Base-by-base conservation (phyloP, 1,140 invertebrate genomes). In the Euschistus heros region DNA sequence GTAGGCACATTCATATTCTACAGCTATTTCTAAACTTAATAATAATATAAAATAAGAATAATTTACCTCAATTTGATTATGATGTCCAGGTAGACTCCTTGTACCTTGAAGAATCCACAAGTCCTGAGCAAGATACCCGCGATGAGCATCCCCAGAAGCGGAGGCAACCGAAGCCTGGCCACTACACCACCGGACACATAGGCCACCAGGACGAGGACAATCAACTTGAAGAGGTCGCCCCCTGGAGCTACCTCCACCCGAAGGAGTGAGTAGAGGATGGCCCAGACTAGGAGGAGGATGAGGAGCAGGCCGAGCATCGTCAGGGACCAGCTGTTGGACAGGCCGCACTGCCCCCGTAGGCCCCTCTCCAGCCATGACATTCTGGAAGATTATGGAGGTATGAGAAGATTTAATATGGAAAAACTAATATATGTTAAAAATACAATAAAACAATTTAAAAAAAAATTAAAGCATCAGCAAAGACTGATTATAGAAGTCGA, bases 101-200 rank as follows among this genome's bases (percentile, higher is more conserved):
- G 66, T 1, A 72, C 60, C 13, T 70, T 52, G 68, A 69, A 72
- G 47, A 72, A 68, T 13, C 72, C 72, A 2, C 66, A 47, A 50
- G 72, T 72, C 50, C 69, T 63, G 0, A 73, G 57, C 20, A 52
- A 60, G 7, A 73, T 72, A 17, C 72, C 72, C 10, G 70, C 67
- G 20, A 72, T 64, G 26, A 73, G 60, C 72, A 73, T 73, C 13
- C 72, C 72, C 0, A 73, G 65, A 6, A 73, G 64, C 2, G 72
- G 69, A 1, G 72, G 72, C 2, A 73, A 54, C 8, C 66, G 30
- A 0, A 66, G 33, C 5, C 69, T 18, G 20, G 27, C 63, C 7
- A 64, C 68, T 0, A 72, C n/a, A 10, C 62, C 20, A 4, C 71
- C 68, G n/a, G 47, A 57, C 26, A 69, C 60, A 59, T 69, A 71